Base-by-base conservation (phyloP, 2,888 invertebrate genomes). In the Ditula angustiorana region DNA sequence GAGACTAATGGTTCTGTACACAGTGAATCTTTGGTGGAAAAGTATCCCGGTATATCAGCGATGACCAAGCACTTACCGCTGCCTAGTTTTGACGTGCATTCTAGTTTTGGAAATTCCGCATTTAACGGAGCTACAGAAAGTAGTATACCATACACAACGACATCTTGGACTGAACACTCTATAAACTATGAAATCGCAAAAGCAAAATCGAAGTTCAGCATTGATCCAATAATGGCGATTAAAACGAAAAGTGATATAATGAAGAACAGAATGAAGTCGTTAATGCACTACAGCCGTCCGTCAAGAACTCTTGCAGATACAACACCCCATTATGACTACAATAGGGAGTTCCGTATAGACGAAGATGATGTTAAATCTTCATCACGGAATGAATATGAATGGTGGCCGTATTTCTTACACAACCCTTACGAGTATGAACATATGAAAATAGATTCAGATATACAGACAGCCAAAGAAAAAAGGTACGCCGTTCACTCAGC, bases 381-480 rank as follows among this genome's bases (percentile, higher is more conserved):
- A 68, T 79, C 81, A 11, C 77, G 79, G 68, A 79, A 71, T 50
- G 59, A 75, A 7, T 86, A 84, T 41, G 82, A 85, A 26, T 77
- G 69, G 53, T 87, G 86, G 86, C 90, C 91, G 0, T 84, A 82
- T 59, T 81, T 80, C 37, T 85, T 85, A 68, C 80, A 83, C 55
- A 80, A 70, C 24, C 83, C 87, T 0, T 86, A 86, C 55, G 86
- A 87, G 58, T 86, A 85, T 68, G 83, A 86, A 69, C 71, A 75
- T 33, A 75, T 77, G 35, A 84, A 82, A 46, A 73, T 75, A 16
- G 76, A 77, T 28, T 67, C 74, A 3, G 80, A 82, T 66, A 69
- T 69, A 7, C 81, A 85, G 53, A 88, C 83, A 66, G 82, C 79
- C 1, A 88, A 88, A 75, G 88, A 90, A 52, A 90, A 90, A 74